Evolutionary conservation across 2,797 vertebrate species (phyloP).

Genomic region (Gorsachius magnificus): DNA sequence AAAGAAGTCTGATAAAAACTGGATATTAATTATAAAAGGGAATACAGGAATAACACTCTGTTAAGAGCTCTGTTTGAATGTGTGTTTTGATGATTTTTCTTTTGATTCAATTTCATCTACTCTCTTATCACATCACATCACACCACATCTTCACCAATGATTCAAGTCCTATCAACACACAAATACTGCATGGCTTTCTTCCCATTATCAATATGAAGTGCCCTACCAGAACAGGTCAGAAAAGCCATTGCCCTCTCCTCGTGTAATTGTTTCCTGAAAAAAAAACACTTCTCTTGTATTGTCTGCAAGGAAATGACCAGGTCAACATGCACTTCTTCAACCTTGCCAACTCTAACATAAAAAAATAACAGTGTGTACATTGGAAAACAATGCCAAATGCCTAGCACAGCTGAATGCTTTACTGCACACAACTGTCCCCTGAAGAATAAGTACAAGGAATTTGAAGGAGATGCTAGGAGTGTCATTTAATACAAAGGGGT

Average conservation of each 20-base stretch:
- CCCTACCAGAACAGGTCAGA: not conserved
- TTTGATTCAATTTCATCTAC: slow-evolving; percentile 20
- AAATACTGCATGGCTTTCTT: not conserved
- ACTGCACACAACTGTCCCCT: not conserved
- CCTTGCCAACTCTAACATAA: not conserved
- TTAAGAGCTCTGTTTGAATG: slow-evolving; percentile 12
- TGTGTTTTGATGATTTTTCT: slow-evolving; percentile 37
- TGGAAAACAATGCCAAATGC: not conserved
- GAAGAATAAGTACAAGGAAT: not conserved
- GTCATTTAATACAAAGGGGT: not conserved
- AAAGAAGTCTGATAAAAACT: slow-evolving; percentile 48
- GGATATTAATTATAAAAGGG: slow-evolving; percentile 50
- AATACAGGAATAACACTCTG: not conserved
- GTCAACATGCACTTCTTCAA: not conserved
- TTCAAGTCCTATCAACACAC: not conserved
- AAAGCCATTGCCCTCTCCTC: slow-evolving; percentile 47
- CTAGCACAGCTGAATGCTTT: not conserved
- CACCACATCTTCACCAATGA: not conserved
- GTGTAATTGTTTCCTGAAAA: slow-evolving; percentile 26
- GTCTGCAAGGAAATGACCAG: slow-evolving; percentile 25
- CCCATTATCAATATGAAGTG: slow-evolving; percentile 25
- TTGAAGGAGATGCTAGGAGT: not conserved
- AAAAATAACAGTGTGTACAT: not conserved
- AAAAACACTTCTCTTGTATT: not conserved
- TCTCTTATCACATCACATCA: slow-evolving; percentile 49